Base-by-base conservation (phyloP, 2,113 vertebrate species). In the Pseudopodoces humilis region DNA sequence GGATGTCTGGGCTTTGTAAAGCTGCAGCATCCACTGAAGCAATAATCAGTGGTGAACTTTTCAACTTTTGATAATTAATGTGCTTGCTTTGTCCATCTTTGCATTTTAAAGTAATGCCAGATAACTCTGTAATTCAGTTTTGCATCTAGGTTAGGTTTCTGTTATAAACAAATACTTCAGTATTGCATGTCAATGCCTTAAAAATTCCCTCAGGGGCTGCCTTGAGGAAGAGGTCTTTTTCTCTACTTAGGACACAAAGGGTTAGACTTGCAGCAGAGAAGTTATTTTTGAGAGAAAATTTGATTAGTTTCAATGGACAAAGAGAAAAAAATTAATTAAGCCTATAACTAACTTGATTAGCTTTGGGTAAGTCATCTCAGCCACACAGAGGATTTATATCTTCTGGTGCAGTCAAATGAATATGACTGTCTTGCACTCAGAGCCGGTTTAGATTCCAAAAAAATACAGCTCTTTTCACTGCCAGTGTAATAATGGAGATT, bases 31-130 rank as follows among this genome's bases (percentile, higher is more conserved):
- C 78, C 64, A 49, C 46, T 59, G 59, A 44, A 78, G 53, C 43
- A 85, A 11, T 86, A 55, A 60, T 56, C 70, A 17, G 25, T 30
- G 31, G 17, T 90, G 76, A 93, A 81, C 76, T 91, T 49, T 74
- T 78, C 60, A 92, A 46, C 90, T 94, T 93, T n/a, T 43, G 69
- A n/a, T 81, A 72, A 86, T 85, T 85, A 43, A 58, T 46, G 46
- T 43, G 8, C 59, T 94, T 86, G n/a, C 43, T 95, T 79, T 94
- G 70, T 83, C 60, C 62, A 46, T 82, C 37, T 96, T 88, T 90
- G 44, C 69, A 71, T 86, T 88, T 93, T 78, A 43, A 90, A 81
- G 44, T 75, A 20, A 60, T 27, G 64, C 72, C 88, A 82, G 58
- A 46, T 88, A 41, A 68, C 43, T 77, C 30, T 52, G 3, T 84